A percentile compares a stretch with the other conserved stretches of the same genome.
Evolutionary conservation across 2,113 vertebrate species (phyloP).

Genomic region (Sinocyclocheilus anshuiensis): DNA sequence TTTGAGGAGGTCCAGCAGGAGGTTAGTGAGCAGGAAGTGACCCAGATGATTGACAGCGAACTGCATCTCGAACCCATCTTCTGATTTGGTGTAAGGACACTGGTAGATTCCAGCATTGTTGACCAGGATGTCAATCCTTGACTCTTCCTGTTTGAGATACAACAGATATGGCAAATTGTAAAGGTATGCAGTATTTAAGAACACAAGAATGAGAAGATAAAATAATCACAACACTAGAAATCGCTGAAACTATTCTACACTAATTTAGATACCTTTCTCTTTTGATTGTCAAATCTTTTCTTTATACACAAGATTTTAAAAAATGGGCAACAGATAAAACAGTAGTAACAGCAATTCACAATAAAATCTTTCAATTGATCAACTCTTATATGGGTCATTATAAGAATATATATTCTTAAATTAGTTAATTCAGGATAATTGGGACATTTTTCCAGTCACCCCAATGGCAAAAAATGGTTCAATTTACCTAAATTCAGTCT

Average conservation of each 20-base stretch:
- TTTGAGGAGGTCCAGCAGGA: too few species aligned
- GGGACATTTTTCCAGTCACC: too few species aligned
- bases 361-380: not conserved
- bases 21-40: too few species aligned
- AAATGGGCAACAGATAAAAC: not conserved
- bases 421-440: too few species aligned
- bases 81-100: slow-evolving; percentile 85
- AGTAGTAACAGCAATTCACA: not conserved
- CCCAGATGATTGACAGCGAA: slow-evolving; percentile 81
- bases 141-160: slow-evolving; percentile 80
- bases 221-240: not conserved
- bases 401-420: too few species aligned
- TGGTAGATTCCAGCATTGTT: slow-evolving; percentile 91
- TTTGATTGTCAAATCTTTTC: not conserved
- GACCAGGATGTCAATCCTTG: slow-evolving; percentile 85
- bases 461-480: too few species aligned
- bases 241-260: not conserved
- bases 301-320: not conserved
- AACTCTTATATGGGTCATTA: not conserved
- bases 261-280: not conserved
- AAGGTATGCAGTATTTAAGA: not conserved
- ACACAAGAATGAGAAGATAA: not conserved
- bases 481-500: too few species aligned
- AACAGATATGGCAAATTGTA: slow-evolving; percentile 11
- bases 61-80: slow-evolving; percentile 92